phyloP scores from a whole-genome alignment of 2,797 vertebrate species.

The Sparidentex hasta region DNA sequence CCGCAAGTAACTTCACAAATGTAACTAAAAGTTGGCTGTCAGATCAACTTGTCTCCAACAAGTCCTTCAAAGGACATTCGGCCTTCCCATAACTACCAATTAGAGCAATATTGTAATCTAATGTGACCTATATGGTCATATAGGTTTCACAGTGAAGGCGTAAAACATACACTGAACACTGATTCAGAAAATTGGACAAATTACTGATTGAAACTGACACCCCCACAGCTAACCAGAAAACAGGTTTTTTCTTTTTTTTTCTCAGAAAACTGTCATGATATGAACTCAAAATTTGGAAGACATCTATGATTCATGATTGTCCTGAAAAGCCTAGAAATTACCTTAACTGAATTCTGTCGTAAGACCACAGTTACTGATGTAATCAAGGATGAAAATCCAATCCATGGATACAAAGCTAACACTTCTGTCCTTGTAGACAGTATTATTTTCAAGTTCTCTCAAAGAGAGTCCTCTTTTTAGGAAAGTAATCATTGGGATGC shows the following conservation, averaged over 20 bases:
- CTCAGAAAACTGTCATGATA: not conserved
- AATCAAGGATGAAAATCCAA: constrained; percentile 3
- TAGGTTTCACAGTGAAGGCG: not conserved
- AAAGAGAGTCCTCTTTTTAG: constrained; percentile 11
- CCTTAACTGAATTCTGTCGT: constrained; percentile 1
- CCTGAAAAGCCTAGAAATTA: not conserved
- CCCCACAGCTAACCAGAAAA: not conserved
- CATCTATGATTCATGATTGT: not conserved
- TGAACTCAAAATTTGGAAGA: not conserved
- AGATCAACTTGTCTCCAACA: not conserved
- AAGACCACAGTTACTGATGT: constrained; percentile 4
- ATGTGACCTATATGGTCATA: too few relatives aligned
- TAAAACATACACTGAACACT: not conserved
- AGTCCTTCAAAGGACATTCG: not conserved
- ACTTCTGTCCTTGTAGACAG: not conserved
- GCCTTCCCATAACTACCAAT: not conserved
- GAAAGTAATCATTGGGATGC: constrained; percentile 29
- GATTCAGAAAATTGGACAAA: not conserved
- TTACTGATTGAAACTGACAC: not conserved
- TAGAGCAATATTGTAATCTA: not conserved
- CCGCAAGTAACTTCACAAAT: not conserved
- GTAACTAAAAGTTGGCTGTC: not conserved
- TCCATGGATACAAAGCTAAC: constrained; percentile 1
- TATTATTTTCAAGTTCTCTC: constrained; percentile 31
- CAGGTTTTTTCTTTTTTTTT: too few relatives aligned